Conservation (phyloP, 2,113 vertebrate species). For the Rhabdomys dilectus region DNA sequence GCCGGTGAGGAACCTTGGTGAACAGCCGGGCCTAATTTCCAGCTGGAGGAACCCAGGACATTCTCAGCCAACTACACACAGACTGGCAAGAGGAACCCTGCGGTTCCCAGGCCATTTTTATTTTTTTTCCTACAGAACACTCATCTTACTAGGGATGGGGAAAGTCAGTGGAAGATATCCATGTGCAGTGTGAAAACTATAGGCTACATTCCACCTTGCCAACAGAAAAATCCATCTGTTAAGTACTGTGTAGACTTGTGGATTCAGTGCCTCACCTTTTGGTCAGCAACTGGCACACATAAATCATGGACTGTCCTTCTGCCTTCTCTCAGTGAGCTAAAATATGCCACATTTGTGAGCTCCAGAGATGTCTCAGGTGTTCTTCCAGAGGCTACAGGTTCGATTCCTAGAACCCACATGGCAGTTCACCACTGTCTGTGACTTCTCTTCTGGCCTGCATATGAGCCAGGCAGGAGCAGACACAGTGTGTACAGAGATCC, state of each 20-base stretch:
- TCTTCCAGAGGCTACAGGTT: neutral
- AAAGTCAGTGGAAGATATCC: neutral
- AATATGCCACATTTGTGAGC: neutral
- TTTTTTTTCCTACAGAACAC: too few relatives aligned
- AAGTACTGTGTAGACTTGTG: fast-evolving
- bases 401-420: neutral
- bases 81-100: too few relatives aligned
- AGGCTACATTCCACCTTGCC: too few relatives aligned
- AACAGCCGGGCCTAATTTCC: too few relatives aligned
- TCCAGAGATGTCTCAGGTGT: neutral
- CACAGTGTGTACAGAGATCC: neutral
- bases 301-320: neutral
- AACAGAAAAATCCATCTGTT: neutral
- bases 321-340: neutral
- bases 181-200: neutral
- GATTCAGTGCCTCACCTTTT: too few relatives aligned
- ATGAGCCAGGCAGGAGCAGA: neutral
- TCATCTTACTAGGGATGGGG: neutral
- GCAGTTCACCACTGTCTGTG: neutral
- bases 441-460: neutral
- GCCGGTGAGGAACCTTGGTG: too few relatives aligned
- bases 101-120: too few relatives aligned
- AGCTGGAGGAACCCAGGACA: too few relatives aligned
- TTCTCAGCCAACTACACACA: too few relatives aligned
- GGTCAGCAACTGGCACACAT: fast-evolving